Percentiles rank a stretch among this genome's conserved stretches.
phyloP scores from a whole-genome alignment of 2,888 invertebrate genomes.

The Spilarctia lutea region DNA sequence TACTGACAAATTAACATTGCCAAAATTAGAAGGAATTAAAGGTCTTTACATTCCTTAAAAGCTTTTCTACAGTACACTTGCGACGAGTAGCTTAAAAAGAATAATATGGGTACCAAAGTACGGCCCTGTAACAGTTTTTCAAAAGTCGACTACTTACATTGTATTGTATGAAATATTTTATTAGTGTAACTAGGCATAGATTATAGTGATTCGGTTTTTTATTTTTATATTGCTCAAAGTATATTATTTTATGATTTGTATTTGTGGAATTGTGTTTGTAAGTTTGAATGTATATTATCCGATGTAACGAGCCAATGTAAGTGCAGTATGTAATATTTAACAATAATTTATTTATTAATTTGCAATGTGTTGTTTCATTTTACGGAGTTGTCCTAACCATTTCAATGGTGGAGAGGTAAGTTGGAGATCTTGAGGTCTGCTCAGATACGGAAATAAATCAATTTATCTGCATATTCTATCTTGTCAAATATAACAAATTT shows the following conservation, averaged over 20 bases:
- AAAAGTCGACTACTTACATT: slow-evolving; percentile 46
- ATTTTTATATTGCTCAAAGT: slow-evolving; percentile 85
- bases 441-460: no score
- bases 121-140: slow-evolving; percentile 45
- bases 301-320: slow-evolving; percentile 82
- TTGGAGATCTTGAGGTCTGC: no score
- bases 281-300: slow-evolving; percentile 78
- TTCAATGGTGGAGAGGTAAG: not conserved
- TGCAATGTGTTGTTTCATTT: slow-evolving; percentile 71
- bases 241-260: slow-evolving; percentile 75
- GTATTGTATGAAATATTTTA: slow-evolving; percentile 55
- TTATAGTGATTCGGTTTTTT: slow-evolving; percentile 81
- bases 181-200: slow-evolving; percentile 67
- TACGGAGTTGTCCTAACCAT: not conserved
- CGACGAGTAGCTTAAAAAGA: slow-evolving; percentile 45
- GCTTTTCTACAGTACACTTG: slow-evolving; percentile 58
- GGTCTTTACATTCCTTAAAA: slow-evolving; percentile 75
- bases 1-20: slow-evolving; percentile 67
- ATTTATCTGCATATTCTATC: no score
- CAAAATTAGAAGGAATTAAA: slow-evolving; percentile 68
- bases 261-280: slow-evolving; percentile 80
- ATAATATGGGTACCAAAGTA: slow-evolving; percentile 59
- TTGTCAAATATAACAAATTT: no score
- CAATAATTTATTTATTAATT: slow-evolving; percentile 87
- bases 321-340: slow-evolving; percentile 85